Percentiles rank a stretch among this genome's conserved stretches.
Conservation (phyloP, 2,888 invertebrate species). For the Odontothrips loti region DNA sequence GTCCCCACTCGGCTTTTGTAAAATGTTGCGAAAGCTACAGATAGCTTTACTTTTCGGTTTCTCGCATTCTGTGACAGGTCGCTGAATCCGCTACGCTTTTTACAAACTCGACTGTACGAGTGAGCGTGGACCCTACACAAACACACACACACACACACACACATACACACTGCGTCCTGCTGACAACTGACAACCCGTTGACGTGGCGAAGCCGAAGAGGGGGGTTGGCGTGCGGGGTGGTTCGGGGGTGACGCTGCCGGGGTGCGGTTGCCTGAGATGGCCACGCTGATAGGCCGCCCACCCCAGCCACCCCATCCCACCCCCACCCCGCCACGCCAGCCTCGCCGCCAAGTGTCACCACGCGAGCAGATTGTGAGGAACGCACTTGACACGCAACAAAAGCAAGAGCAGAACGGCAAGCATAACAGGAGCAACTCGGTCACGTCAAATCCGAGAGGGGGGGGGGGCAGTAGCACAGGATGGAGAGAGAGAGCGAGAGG, state of each 20-base stretch:
- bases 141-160: too few species aligned
- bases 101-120: too few species aligned
- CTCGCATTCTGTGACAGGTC: too few species aligned
- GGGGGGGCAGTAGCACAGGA: too few species aligned
- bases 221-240: background rate
- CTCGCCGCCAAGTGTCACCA: background rate
- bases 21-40: too few species aligned
- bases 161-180: background rate
- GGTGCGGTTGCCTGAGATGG: background rate
- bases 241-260: background rate
- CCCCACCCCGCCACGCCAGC: background rate
- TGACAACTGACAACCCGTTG: conserved; percentile 5
- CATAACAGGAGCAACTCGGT: background rate
- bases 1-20: too few species aligned
- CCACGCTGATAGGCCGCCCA: conserved; percentile 11
- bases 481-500: too few species aligned
- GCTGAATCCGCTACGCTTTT: too few species aligned
- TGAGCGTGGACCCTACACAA: too few species aligned
- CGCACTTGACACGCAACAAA: background rate
- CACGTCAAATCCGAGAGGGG: background rate
- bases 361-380: background rate
- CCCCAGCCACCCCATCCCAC: background rate
- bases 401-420: background rate
- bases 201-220: background rate
- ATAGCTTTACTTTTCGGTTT: too few species aligned